Base-by-base conservation (phyloP, 2,113 vertebrate genomes). In the Hyaena hyaena region DNA sequence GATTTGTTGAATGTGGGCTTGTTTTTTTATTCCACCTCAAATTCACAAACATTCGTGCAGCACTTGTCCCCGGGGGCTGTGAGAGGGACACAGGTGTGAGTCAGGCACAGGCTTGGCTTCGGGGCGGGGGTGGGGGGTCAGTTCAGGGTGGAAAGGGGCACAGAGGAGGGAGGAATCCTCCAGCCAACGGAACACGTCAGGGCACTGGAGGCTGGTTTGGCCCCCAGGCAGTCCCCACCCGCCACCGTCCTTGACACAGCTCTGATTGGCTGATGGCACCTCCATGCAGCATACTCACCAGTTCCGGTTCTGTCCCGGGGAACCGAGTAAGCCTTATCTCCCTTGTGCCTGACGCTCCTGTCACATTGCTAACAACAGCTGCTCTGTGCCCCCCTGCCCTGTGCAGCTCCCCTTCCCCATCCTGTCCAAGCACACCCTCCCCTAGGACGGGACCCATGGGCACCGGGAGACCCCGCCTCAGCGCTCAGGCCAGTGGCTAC, bases 1-100 rank as follows among this genome's bases (percentile, higher is more conserved):
- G 31, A 55, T 79, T 73, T 43, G 17, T 66, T 85, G 50, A 91
- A 95, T 45, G 74, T 68, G 81, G 65, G 21, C 26, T 83, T 86
- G 39, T 84, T 95, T 93, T 96, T 96, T 66, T 39, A 58, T 92
- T 61, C 80, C 23, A 17, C 39, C 45, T 88, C 76, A 48, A 50
- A 86, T 63, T 65, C 31, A 24, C 53, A 94, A 7, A 58, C 1
- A 0, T 33, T 88, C n/a, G 12, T 17, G 45, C 19, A 79, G 48
- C 39, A 23, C 43, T n/a, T 50, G 10, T 33, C 33, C 39, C 69
- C 7, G 21, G 50, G 68, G 45, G 14, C 80, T 26, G 1, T 19
- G 79, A 50, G 23, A 24, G 65, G 73, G 19, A 80, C 55, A 10
- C 24, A 50, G 58, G 71, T 15, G 53, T 50, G 28, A 55, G 50